Percentiles rank a stretch among this genome's conserved stretches.
Conservation (phyloP, 2,797 vertebrate species). For the Poliocrania exsul region DNA sequence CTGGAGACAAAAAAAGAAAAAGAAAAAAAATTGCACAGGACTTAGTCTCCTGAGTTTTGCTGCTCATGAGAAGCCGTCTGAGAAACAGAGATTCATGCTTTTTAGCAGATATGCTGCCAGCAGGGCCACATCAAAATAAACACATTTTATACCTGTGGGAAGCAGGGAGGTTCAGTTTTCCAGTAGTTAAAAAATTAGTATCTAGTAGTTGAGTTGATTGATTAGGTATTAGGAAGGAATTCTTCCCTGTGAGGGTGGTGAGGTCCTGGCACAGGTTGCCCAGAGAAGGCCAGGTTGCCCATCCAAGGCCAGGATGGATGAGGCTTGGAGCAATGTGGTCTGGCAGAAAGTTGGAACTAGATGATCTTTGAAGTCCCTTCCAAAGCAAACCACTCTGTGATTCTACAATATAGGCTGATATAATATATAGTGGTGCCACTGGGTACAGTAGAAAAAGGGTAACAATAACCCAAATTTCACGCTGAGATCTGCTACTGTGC, state of each 20-base stretch:
- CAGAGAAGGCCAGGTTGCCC: too few species aligned
- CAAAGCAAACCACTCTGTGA: background rate
- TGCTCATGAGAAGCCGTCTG: background rate
- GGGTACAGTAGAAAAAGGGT: background rate
- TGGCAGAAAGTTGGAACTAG: fast-evolving
- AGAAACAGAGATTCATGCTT: background rate
- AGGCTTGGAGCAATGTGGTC: background rate
- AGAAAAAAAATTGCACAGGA: background rate
- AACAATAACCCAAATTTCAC: background rate
- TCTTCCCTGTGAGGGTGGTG: background rate
- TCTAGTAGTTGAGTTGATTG: background rate
- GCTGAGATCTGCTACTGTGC: background rate
- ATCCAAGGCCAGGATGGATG: background rate
- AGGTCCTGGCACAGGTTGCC: background rate
- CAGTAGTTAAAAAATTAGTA: conserved; percentile 22
- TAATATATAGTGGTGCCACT: fast-evolving
- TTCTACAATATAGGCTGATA: background rate
- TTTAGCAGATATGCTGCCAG: background rate
- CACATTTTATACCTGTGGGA: conserved; percentile 3
- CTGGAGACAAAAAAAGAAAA: background rate
- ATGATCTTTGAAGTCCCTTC: background rate
- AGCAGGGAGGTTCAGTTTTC: background rate
- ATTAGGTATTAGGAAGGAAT: background rate
- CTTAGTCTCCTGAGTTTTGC: background rate
- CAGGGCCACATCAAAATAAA: background rate